phyloP scores from a whole-genome alignment of 1,140 invertebrate species.

The Drosophila hydei region DNA sequence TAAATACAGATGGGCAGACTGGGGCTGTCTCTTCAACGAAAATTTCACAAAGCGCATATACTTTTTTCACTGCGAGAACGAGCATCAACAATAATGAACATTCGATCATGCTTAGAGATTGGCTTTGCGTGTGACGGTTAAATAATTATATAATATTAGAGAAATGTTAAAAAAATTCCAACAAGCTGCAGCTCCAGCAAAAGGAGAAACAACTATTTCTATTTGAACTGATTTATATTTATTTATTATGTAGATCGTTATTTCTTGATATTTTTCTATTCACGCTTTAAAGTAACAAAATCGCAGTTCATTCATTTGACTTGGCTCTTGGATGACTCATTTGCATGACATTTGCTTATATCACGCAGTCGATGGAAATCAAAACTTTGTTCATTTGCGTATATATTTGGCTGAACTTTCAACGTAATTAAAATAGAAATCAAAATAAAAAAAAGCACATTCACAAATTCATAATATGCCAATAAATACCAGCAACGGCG shows the following conservation, averaged over 20 bases:
- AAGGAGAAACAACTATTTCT: background rate
- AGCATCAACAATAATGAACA: no score
- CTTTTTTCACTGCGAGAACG: no score
- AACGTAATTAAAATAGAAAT: constrained; percentile 65
- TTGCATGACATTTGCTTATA: constrained; percentile 69
- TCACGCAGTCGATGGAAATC: constrained; percentile 34
- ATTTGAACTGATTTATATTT: background rate
- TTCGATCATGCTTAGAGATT: no score
- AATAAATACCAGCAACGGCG: constrained; percentile 48
- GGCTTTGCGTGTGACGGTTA: background rate
- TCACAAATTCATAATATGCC: constrained; percentile 19
- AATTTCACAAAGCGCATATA: no score
- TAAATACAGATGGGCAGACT: no score
- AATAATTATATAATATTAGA: constrained; percentile 8
- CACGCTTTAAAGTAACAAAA: constrained; percentile 29
- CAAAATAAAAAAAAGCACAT: constrained; percentile 33
- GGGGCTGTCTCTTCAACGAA: no score
- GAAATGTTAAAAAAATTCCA: no score
- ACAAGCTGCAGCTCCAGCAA: constrained; percentile 4
- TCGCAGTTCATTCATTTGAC: constrained; percentile 35
- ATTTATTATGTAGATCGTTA: background rate
- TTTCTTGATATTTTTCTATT: constrained; percentile 4
- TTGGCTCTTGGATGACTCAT: constrained; percentile 58
- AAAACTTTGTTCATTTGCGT: constrained; percentile 7
- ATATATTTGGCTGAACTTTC: constrained; percentile 54